Conservation (phyloP, 2,113 vertebrate species). For the Cavia porcellus region DNA sequence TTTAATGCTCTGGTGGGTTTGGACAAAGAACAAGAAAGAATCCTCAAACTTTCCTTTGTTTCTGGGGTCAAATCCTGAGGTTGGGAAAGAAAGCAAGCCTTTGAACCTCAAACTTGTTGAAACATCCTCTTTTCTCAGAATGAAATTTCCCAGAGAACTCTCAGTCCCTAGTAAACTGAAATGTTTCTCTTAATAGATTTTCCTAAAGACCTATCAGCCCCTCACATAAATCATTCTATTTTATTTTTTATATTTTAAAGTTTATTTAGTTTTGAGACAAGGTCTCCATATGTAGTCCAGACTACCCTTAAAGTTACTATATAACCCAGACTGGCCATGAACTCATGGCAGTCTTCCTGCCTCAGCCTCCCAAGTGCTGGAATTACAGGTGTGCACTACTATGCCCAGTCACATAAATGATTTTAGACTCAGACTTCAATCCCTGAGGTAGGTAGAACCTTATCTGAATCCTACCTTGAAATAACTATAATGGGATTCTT, state of each 20-base stretch:
- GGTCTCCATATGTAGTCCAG: not conserved
- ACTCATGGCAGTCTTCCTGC: not conserved
- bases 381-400: not conserved
- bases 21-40: not conserved
- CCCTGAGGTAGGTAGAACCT: not conserved
- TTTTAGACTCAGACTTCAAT: not conserved
- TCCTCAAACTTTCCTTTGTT: not conserved
- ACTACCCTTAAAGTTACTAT: not conserved
- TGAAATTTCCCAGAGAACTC: not conserved
- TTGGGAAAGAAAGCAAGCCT: not conserved
- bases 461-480: not conserved
- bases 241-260: not conserved
- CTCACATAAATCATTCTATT: not conserved
- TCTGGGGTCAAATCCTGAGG: slow-evolving; percentile 3
- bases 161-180: not conserved
- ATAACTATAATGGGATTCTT: not conserved
- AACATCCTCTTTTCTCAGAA: slow-evolving; percentile 49
- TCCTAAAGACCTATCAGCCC: not conserved
- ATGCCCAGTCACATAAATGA: not conserved
- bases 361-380: not conserved
- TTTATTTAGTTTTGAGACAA: not conserved
- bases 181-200: not conserved
- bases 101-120: not conserved
- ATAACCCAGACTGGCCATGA: not conserved
- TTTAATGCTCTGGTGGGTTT: not conserved